Base-by-base conservation (phyloP, 2,797 vertebrate species). In the Cryptoblepharus egeriae region DNA sequence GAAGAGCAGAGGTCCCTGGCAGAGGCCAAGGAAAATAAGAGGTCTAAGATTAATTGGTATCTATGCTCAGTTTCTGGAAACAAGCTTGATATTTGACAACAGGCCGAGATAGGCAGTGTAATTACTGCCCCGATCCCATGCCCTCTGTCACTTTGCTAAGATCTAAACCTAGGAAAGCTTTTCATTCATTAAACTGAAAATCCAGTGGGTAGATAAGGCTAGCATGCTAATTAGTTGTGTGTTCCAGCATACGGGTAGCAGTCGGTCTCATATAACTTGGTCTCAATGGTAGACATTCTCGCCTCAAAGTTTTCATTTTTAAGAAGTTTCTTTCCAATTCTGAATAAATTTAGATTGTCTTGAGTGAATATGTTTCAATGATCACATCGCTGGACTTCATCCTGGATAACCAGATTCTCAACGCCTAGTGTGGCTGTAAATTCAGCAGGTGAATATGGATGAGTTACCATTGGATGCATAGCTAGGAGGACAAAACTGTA, bases 11-110 rank as follows among this genome's bases (percentile, higher is more conserved):
- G n/a, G 24, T 13, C 79, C 9, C 18, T n/a, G n/a, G 28, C 52
- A 84, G 8, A 49, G 28, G 2, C 5, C 39, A 42, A 68, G 45
- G 52, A 79, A 79, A 84, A 79, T 64, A 84, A 74, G n/a, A 84
- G 52, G 82, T 74, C 70, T 79, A 84, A 74, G 76, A 74, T 79
- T 84, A 84, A 79, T 84, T 84, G 77, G 70, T 79, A 79, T 74
- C 61, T 45, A 79, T 74, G 64, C 63, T 74, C 52, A 67, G n/a
- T 84, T 84, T 74, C 71, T 74, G 61, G 69, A 65, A 84, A 58
- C 82, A 84, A 24, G 58, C 61, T 45, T 79, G 76, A 67, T 84
- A 69, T 74, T 67, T 67, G 70, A 79, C 70, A 79, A 79, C 61
- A 79, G 55, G 39, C 61, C 52, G 70, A 84, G 32, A 74, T 60